These are phyloP conservation scores for Apteryx owenii DNA, from an alignment of 2,113 vertebrate species.

Conservation along the genomic window DNA sequence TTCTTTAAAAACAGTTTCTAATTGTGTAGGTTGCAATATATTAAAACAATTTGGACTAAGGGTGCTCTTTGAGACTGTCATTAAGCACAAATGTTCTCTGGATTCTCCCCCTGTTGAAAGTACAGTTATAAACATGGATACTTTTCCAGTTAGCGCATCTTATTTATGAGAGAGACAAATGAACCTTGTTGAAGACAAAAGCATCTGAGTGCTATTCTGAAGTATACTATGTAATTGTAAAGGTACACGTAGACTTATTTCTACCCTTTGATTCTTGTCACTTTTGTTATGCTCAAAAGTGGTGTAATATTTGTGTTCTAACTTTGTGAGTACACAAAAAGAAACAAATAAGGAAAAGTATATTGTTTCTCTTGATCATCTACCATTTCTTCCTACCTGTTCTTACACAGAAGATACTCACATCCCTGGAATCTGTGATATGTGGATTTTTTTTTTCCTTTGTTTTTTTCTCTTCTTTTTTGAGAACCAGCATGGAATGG, in stretches of 20 bases:
- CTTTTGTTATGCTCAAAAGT: background rate
- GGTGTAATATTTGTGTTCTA: background rate
- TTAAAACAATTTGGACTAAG: background rate
- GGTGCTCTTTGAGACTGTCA: background rate
- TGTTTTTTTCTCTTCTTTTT: too few species aligned
- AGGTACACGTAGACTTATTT: background rate
- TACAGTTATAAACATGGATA: accelerated
- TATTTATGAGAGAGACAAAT: background rate
- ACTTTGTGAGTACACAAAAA: background rate
- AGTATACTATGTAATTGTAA: background rate
- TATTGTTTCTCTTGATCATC: background rate
- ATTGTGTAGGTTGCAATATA: background rate
- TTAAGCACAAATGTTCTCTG: background rate
- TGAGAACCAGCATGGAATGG: too few species aligned
- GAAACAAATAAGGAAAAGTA: background rate
- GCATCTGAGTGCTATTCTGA: background rate
- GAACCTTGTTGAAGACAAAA: background rate
- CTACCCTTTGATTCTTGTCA: background rate
- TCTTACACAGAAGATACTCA: background rate
- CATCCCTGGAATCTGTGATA: background rate
- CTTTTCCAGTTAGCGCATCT: accelerated
- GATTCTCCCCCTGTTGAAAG: background rate
- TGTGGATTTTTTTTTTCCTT: background rate
- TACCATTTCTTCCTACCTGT: background rate
- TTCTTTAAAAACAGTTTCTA: background rate